A percentile compares a stretch with the other conserved stretches of the same genome.
Evolutionary conservation across 2,113 vertebrate species (phyloP).

Genomic region (Heteronetta atricapilla): DNA sequence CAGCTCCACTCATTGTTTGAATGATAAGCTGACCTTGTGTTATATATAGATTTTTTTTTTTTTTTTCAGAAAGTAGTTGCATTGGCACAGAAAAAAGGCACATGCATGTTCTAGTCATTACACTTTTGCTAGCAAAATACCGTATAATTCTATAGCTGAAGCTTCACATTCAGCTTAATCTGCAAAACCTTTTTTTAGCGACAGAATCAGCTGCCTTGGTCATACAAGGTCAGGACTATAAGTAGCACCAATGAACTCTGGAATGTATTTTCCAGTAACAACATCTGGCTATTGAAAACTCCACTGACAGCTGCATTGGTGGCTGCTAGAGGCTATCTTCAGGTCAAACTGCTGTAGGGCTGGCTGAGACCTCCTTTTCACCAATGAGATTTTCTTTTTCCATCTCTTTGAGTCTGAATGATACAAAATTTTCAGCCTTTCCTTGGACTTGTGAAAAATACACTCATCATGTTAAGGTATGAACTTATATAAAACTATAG

Average conservation of each 20-base stretch:
- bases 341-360: slow-evolving; percentile 74
- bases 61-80: not conserved
- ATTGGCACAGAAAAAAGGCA: not conserved
- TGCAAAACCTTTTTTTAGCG: slow-evolving; percentile 56
- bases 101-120: not conserved
- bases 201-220: slow-evolving; percentile 39
- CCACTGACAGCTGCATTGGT: slow-evolving; percentile 64
- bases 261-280: slow-evolving; percentile 67
- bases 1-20: not conserved
- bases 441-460: slow-evolving; percentile 18
- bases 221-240: slow-evolving; percentile 61
- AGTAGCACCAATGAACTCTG: slow-evolving; percentile 65
- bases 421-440: slow-evolving; percentile 49
- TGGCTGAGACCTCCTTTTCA: slow-evolving; percentile 51
- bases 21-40: not conserved
- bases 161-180: slow-evolving; percentile 48
- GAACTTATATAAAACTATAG: not conserved
- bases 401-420: slow-evolving; percentile 49
- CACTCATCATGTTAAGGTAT: not conserved
- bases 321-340: slow-evolving; percentile 56
- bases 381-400: slow-evolving; percentile 48
- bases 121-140: not conserved
- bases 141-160: slow-evolving; percentile 33
- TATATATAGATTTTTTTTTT: not conserved
- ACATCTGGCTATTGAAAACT: slow-evolving; percentile 74